phyloP scores from a whole-genome alignment of 2,797 vertebrate species.

The Tragopan temminckii region DNA sequence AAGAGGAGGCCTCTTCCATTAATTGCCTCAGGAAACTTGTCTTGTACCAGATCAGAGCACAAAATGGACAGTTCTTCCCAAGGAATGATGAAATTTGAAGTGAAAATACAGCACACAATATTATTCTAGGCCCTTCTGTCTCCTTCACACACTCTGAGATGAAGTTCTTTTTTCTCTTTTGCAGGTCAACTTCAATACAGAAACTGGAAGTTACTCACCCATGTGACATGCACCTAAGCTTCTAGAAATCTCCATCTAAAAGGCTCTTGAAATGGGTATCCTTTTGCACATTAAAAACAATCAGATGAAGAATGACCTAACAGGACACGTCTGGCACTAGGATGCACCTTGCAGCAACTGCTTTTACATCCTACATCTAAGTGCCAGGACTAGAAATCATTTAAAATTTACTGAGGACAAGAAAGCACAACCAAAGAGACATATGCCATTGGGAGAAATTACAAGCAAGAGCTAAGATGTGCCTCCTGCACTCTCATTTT shows the following conservation, averaged over 20 bases:
- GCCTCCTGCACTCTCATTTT: constrained; percentile 44
- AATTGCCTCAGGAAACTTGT: not conserved
- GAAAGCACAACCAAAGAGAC: constrained; percentile 51
- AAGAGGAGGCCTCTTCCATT: not conserved
- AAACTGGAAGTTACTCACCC: constrained; percentile 57
- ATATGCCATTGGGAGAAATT: constrained; percentile 10
- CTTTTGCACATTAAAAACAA: constrained; percentile 13
- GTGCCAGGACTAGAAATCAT: constrained; percentile 36
- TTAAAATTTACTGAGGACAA: constrained; percentile 58
- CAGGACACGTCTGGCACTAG: constrained; percentile 67
- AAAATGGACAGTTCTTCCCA: accelerated
- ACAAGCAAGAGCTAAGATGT: constrained; percentile 21
- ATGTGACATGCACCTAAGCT: constrained; percentile 79
- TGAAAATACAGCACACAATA: not conserved
- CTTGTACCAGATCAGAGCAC: not conserved
- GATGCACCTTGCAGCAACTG: constrained; percentile 28
- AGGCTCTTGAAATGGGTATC: constrained; percentile 67
- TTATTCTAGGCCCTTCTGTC: not conserved
- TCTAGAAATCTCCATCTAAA: constrained; percentile 76
- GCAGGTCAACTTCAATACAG: constrained; percentile 73
- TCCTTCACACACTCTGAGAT: not conserved
- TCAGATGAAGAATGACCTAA: constrained; percentile 31
- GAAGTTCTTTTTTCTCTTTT: constrained; percentile 56
- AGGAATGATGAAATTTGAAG: not conserved
- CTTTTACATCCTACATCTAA: constrained; percentile 33